phyloP scores from a whole-genome alignment of 2,797 vertebrate species.

The Hydrocynus forskahlii region DNA sequence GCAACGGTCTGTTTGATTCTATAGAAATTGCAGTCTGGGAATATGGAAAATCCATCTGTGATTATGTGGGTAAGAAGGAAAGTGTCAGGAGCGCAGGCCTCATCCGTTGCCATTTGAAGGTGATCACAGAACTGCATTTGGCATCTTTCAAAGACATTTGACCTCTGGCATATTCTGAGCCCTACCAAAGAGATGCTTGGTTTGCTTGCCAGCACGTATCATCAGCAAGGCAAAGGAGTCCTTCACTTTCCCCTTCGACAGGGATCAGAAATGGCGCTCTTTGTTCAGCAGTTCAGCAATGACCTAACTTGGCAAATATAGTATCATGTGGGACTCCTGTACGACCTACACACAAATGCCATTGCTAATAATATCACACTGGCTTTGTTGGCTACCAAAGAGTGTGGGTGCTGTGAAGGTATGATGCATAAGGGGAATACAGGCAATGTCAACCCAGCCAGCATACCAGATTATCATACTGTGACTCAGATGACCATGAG shows the following conservation, averaged over 20 bases:
- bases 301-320: no score
- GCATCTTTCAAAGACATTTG: conserved; percentile 53
- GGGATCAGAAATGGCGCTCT: no score
- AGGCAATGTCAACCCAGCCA: neutral
- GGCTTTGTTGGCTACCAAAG: neutral
- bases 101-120: conserved; percentile 60
- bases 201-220: neutral
- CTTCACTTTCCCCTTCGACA: no score
- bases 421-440: neutral
- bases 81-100: conserved; percentile 12
- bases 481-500: neutral
- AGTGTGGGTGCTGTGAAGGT: neutral
- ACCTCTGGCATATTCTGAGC: conserved; percentile 11
- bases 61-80: neutral
- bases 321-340: no score
- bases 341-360: no score
- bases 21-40: neutral
- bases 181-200: neutral
- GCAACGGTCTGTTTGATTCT: neutral
- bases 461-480: neutral
- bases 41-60: neutral
- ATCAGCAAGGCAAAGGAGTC: neutral
- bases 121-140: conserved; percentile 53
- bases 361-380: no score
- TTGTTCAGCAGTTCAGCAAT: no score